Evolutionary conservation across 2,113 vertebrate genomes (phyloP), one percentile per base, ranked within the genome.

Genomic region (Mustelus asterias): DNA sequence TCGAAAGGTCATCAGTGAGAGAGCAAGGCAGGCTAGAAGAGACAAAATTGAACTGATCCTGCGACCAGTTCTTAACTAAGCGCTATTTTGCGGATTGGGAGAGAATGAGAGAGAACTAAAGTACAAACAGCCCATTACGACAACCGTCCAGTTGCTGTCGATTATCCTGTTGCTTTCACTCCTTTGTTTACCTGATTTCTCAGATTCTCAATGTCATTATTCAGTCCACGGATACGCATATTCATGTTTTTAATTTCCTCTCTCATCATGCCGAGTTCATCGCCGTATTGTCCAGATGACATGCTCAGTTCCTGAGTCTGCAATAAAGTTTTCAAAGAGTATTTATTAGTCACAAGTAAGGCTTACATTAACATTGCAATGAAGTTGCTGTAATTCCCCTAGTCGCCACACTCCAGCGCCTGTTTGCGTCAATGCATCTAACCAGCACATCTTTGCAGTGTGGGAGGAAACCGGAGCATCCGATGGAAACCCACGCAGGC

Each of bases 211-310:
- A 98, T 98, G 96, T 99, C 98, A 1, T 97, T 96, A 96, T 97
- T 98, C 58, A 99, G 97, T 96, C 98, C 98, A 86, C 98, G 97
- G 54, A 99, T 99, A 97, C 97, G 96, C 67, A 98, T 97, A 96
- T 97, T 98, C 41, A 98, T 97, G 44, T 99, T 98, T 0, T 98
- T 97, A 33, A 99, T 98, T 96, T 99, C 98, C 96, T 97, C 70
- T 85, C 98, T 99, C 65, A 98, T 98, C 95, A 96, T 96, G 80
- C 97, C 98, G 95, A 99, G 97, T 37, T 99, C 98, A 0, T 99
- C 98, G 0, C 97, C 98, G 0, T 98, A 98, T 86, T 97, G 97
- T 60, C 97, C 98, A 0, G 98, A 98, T 8, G 97, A 98, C 60
- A 93, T 80, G 29, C 97, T 97, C 96, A 98, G 98, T 97, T 99